These are phyloP conservation scores for Aselliscus stoliczkanus DNA, from an alignment of 2,797 vertebrate genomes.

Conservation along the genomic window DNA sequence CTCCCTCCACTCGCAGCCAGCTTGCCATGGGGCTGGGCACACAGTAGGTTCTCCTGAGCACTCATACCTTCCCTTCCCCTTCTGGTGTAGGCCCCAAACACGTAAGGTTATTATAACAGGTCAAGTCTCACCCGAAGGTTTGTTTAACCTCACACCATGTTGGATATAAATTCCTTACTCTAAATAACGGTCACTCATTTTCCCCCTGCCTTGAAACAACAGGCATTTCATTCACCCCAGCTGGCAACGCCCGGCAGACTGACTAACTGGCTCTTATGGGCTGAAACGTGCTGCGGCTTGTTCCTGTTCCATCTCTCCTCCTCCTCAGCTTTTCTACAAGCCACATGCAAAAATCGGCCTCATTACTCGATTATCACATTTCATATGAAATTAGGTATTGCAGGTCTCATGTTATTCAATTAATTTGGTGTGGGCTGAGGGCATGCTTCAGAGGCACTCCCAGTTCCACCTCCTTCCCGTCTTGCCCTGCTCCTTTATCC, in stretches of 20 bases:
- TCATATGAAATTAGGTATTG: conserved; percentile 48
- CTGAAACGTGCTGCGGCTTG: background rate
- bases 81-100: background rate
- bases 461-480: conserved; percentile 8
- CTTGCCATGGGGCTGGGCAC: background rate
- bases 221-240: conserved; percentile 21
- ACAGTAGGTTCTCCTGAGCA: background rate
- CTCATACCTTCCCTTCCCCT: background rate
- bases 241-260: background rate
- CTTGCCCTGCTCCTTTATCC: conserved; percentile 26
- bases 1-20: background rate
- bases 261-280: background rate
- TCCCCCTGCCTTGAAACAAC: background rate
- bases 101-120: conserved; percentile 25
- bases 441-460: conserved; percentile 60
- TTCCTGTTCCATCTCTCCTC: background rate
- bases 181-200: conserved; percentile 48
- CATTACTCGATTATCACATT: conserved; percentile 36
- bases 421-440: conserved; percentile 9
- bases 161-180: conserved; percentile 27
- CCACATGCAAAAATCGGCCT: conserved; percentile 45
- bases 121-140: conserved; percentile 22
- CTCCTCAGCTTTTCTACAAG: conserved; percentile 23
- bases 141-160: conserved; percentile 25
- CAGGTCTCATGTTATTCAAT: conserved; percentile 39